Conservation (phyloP, 2,888 invertebrate species). For the Pedicia rivosa region DNA sequence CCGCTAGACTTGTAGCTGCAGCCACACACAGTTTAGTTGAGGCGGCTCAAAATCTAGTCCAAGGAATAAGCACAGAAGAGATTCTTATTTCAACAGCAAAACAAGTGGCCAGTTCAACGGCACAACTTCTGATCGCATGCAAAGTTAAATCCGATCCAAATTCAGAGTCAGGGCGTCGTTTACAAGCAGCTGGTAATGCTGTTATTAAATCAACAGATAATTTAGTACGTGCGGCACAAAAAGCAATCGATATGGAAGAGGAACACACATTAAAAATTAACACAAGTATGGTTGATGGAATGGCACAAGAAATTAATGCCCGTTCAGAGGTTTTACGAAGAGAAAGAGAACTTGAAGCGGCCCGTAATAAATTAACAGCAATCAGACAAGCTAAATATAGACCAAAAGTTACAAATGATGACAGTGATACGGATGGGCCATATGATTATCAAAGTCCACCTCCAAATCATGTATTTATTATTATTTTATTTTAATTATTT, state of each 20-base stretch:
- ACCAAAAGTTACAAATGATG: conserved; percentile 38
- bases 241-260: conserved; percentile 81
- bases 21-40: conserved; percentile 96
- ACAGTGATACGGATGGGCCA: conserved; percentile 36
- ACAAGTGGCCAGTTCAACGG: conserved; percentile 93
- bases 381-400: conserved; percentile 89
- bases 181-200: conserved; percentile 88
- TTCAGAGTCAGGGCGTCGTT: conserved; percentile 79
- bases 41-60: conserved; percentile 91
- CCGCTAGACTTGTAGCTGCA: conserved; percentile 89
- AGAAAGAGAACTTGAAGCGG: conserved; percentile 86
- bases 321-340: conserved; percentile 83
- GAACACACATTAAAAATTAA: conserved; percentile 83
- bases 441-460: conserved; percentile 21
- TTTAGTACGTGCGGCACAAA: conserved; percentile 84
- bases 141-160: conserved; percentile 97
- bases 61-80: conserved; percentile 85
- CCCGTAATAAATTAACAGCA: conserved; percentile 73
- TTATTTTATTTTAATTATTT: too few species aligned
- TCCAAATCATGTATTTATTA: conserved; percentile 7
- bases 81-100: conserved; percentile 91
- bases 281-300: conserved; percentile 87
- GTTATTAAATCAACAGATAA: conserved; percentile 97
- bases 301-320: conserved; percentile 90
- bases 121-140: conserved; percentile 93